Conservation (phyloP, 1,140 invertebrate species). For the Drosophila biarmipes region DNA sequence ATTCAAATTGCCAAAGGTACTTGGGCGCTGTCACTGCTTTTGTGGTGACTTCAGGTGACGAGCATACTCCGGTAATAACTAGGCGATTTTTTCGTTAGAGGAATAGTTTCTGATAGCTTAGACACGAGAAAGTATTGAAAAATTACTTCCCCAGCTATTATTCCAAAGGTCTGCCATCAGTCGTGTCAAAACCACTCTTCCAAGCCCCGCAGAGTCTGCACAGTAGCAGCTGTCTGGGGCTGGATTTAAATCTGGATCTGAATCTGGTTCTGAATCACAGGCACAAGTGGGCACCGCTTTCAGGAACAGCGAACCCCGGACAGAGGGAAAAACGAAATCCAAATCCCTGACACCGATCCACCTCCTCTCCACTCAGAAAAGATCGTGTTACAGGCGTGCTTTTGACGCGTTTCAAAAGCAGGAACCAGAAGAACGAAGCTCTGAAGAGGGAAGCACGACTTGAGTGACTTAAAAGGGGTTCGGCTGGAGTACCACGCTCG, state of each 20-base stretch:
- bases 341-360: slow-evolving; percentile 13
- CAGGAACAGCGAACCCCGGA: not conserved
- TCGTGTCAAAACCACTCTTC: not conserved
- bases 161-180: not conserved
- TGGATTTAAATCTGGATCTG: slow-evolving; percentile 2
- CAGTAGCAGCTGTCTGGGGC: slow-evolving; percentile 10
- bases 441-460: slow-evolving; percentile 18
- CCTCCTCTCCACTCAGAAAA: slow-evolving; percentile 4
- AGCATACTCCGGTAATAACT: not conserved
- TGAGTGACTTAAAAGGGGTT: slow-evolving; percentile 10
- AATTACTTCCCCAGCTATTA: not conserved
- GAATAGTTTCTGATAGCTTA: no score
- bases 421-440: not conserved
- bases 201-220: not conserved
- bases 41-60: no score
- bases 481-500: not conserved
- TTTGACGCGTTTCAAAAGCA: slow-evolving; percentile 32
- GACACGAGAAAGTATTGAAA: no score
- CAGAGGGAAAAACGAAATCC: not conserved
- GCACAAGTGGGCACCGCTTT: slow-evolving; percentile 14
- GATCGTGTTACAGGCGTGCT: slow-evolving; percentile 44
- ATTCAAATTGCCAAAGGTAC: not conserved
- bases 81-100: not conserved
- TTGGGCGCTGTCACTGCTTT: no score
- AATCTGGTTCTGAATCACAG: slow-evolving; percentile 2